Percentiles rank a stretch among this genome's conserved stretches.
Conservation (phyloP, 2,888 invertebrate genomes). For the Thymelicus acteon region DNA sequence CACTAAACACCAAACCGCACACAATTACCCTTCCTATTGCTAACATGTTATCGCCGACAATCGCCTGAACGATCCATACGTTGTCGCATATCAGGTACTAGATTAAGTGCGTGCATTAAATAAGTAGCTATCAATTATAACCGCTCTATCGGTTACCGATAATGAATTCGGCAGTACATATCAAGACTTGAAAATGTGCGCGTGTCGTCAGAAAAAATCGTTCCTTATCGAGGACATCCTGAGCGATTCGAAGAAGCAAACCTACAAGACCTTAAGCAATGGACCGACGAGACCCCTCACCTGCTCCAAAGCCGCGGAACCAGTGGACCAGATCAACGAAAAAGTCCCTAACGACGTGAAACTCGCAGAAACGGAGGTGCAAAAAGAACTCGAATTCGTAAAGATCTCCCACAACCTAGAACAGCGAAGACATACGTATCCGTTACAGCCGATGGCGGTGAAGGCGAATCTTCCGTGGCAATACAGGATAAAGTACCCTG, state of each 20-base stretch:
- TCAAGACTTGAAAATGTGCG: conserved; percentile 70
- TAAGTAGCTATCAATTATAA: conserved; percentile 81
- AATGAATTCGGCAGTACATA: conserved; percentile 73
- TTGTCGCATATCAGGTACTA: conserved; percentile 41
- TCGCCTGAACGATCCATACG: conserved; percentile 2
- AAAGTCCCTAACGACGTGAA: background rate
- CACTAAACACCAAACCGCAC: background rate
- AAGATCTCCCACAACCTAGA: conserved; percentile 57
- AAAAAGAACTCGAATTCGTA: conserved; percentile 57
- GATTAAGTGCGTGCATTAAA: conserved; percentile 78
- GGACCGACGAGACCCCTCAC: conserved; percentile 60
- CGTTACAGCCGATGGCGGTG: conserved; percentile 69
- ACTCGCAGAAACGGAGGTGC: conserved; percentile 42
- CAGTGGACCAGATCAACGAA: conserved; percentile 2
- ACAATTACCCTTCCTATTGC: conserved; percentile 8
- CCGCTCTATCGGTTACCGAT: conserved; percentile 68
- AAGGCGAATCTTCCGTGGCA: conserved; percentile 64
- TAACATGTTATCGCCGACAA: background rate
- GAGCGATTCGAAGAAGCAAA: conserved; percentile 58
- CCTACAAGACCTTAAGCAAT: conserved; percentile 59
- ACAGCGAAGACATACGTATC: conserved; percentile 69
- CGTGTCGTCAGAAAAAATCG: conserved; percentile 74
- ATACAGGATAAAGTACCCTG: conserved; percentile 59
- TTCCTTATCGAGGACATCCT: conserved; percentile 77
- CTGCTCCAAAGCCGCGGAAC: conserved; percentile 47